phyloP scores from a whole-genome alignment of 2,797 vertebrate species.

The Sternarchorhynchus goeldii region DNA sequence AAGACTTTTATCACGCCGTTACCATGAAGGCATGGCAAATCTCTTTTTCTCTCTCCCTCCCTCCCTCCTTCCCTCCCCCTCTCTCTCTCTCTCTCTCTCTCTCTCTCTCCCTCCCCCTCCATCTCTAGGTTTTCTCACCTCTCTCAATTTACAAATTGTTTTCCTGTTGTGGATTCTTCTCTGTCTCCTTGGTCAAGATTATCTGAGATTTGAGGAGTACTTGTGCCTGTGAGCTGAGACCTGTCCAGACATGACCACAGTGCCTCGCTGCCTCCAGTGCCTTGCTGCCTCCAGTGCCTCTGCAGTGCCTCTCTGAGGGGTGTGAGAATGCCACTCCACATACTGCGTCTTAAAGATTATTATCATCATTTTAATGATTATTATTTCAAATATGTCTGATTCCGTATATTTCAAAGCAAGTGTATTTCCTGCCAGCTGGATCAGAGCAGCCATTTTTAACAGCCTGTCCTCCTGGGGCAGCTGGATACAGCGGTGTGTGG shows the following conservation, averaged over 20 bases:
- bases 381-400: too few species aligned
- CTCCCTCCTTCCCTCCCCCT: constrained; percentile 34
- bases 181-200: constrained; percentile 34
- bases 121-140: neutral
- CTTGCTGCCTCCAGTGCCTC: neutral
- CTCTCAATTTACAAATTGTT: constrained; percentile 36
- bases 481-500: too few species aligned
- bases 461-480: too few species aligned
- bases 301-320: neutral
- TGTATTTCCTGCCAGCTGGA: too few species aligned
- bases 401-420: too few species aligned
- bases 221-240: constrained; percentile 36
- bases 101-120: constrained; percentile 1
- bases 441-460: too few species aligned
- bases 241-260: constrained; percentile 18
- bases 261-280: constrained; percentile 19
- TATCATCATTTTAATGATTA: too few species aligned
- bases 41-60: constrained; percentile 30
- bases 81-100: constrained; percentile 7
- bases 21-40: constrained; percentile 51
- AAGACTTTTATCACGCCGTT: constrained; percentile 55
- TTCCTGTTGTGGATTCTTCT: constrained; percentile 27
- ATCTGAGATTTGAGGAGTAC: constrained; percentile 23
- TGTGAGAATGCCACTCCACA: neutral
- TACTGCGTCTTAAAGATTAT: neutral